Evolutionary conservation across 2,797 vertebrate genomes (phyloP), one percentile per base, ranked within the genome.

Genomic region (Tangara arthus): DNA sequence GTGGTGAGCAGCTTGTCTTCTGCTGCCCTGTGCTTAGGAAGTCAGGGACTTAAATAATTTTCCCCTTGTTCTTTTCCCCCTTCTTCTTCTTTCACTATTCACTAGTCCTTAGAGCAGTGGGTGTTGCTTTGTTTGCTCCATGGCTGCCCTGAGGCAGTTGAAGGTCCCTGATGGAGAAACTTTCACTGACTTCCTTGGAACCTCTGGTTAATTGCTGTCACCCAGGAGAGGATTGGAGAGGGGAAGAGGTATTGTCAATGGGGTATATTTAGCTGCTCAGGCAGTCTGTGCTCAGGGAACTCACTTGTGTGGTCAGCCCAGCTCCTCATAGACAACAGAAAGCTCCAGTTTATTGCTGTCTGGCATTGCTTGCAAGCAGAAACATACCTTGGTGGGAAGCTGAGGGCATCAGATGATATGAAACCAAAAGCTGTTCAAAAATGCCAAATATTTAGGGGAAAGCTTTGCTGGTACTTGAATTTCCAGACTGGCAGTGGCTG

Each of bases 111-210:
- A 46, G 39, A 69, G 56, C 56, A 46, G 34, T 15, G 37, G 24
- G 1, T 32, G 26, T 22, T 87, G 32, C 35, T 80, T 28, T 56
- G 17, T 1, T 0, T 6, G 35, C 41, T 76, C 49, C 0, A 1
- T 47, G 47, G 55, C 28, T 69, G 34, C 27, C 23, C 17, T 11
- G 27, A 46, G 59, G 57, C 20, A 46, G 11, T 42, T 19, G 52
- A 85, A 65, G n/a, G 7, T 64, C 16, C 7, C 5, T 32, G 14
- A 26, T 26, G 35, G 46, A 68, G 23, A 37, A 85, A 34, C 39
- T 61, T 72, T 15, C 20, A 21, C 4, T 27, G 13, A 34, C 21
- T 73, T 92, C 57, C 32, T 16, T 1, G 1, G 41, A 84, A 20
- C 23, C 21, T 32, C 63, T 70, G 37, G 14, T 61, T 75, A 42